Conservation (phyloP, 2,888 invertebrate species). For the Julus scanicus region DNA sequence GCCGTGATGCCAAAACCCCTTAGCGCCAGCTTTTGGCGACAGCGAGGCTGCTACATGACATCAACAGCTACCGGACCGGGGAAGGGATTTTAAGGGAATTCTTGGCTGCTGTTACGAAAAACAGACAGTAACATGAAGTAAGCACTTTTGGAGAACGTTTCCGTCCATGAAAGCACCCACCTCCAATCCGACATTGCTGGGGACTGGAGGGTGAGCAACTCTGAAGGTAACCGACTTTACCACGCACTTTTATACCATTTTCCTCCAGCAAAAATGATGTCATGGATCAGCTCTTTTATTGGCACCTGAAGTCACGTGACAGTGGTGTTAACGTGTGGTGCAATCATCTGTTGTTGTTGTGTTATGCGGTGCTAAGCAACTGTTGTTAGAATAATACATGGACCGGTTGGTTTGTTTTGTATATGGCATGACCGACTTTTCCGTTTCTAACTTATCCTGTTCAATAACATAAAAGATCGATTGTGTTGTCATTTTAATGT, state of each 20-base stretch:
- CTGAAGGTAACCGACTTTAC: neutral
- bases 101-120: conserved; percentile 41
- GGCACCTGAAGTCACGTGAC: neutral
- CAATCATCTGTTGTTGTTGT: neutral
- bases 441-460: neutral
- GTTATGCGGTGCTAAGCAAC: neutral
- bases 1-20: conserved; percentile 6
- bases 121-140: conserved; percentile 24
- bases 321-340: neutral
- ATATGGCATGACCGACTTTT: neutral
- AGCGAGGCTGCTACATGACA: conserved; percentile 39
- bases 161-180: conserved; percentile 38
- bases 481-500: neutral
- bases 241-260: neutral
- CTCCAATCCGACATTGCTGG: conserved; percentile 37
- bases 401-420: neutral
- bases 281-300: neutral
- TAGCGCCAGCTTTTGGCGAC: conserved; percentile 45
- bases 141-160: neutral
- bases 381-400: neutral
- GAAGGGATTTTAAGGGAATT: neutral
- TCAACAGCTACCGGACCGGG: neutral
- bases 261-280: neutral
- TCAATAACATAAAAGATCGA: neutral
- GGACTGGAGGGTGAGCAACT: neutral